A percentile compares a stretch with the other conserved stretches of the same genome.
These are phyloP conservation scores for Aricia artaxerxes DNA, from an alignment of 2,888 invertebrate species.

Conservation along the genomic window DNA sequence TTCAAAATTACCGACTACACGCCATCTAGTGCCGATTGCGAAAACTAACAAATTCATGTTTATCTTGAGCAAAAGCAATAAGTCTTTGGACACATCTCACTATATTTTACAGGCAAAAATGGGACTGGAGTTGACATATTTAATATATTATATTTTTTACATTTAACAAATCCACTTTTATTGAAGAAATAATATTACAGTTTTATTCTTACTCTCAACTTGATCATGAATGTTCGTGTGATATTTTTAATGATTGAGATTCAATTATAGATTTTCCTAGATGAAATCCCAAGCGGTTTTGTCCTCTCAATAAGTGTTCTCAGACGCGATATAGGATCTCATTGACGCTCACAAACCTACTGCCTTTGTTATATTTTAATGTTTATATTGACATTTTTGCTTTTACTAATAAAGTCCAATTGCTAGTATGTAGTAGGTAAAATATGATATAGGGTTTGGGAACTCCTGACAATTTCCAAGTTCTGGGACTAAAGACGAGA, in stretches of 20 bases:
- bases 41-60: background rate
- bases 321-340: background rate
- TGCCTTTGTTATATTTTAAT: slow-evolving; percentile 22
- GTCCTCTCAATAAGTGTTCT: background rate
- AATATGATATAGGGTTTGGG: slow-evolving; percentile 27
- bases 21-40: background rate
- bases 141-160: background rate
- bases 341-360: slow-evolving; percentile 9
- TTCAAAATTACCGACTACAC: background rate
- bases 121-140: slow-evolving; percentile 23
- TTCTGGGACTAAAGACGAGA: background rate
- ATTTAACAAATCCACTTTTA: slow-evolving; percentile 18
- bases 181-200: slow-evolving; percentile 4
- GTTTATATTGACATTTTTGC: slow-evolving; percentile 33
- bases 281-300: background rate
- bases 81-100: background rate
- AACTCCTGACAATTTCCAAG: background rate
- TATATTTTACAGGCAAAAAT: background rate
- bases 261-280: background rate
- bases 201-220: slow-evolving; percentile 18
- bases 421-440: slow-evolving; percentile 31
- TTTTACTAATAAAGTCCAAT: slow-evolving; percentile 40
- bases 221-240: background rate
- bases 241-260: background rate
- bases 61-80: background rate